Percentiles rank a stretch among this genome's conserved stretches.
Conservation (phyloP, 53 echinoderm and acorn worm genomes). For the Hippasteria phrygiana region DNA sequence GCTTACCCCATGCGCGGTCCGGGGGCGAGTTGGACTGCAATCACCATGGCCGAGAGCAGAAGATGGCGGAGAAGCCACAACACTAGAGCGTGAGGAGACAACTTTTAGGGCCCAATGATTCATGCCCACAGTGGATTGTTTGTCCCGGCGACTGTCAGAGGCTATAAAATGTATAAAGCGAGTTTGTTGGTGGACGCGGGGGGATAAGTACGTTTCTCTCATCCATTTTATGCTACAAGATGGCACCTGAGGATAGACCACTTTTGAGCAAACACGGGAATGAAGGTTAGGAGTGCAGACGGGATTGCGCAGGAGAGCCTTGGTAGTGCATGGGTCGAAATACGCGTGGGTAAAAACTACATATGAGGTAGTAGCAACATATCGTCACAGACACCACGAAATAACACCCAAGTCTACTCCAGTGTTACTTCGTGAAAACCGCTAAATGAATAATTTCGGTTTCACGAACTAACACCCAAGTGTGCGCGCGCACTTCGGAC, state of each 20-base stretch:
- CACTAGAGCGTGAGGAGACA: background rate
- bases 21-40: background rate
- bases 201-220: constrained; percentile 62
- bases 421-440: too few relatives aligned
- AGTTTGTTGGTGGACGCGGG: constrained; percentile 69
- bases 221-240: constrained; percentile 31
- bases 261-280: background rate
- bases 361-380: background rate
- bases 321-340: constrained; percentile 61
- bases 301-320: constrained; percentile 30
- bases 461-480: too few relatives aligned
- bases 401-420: too few relatives aligned
- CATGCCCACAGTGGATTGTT: constrained; percentile 32
- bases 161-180: constrained; percentile 16
- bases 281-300: constrained; percentile 49
- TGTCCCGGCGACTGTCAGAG: constrained; percentile 49
- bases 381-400: too few relatives aligned
- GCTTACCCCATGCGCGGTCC: constrained; percentile 24
- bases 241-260: constrained; percentile 41
- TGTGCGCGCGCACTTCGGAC: too few relatives aligned
- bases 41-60: background rate
- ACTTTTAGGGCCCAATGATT: background rate
- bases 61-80: background rate
- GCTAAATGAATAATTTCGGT: too few relatives aligned
- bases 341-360: constrained; percentile 45